Base-by-base conservation (phyloP, 2,113 vertebrate genomes). In the human (Homo sapiens) region DNA sequence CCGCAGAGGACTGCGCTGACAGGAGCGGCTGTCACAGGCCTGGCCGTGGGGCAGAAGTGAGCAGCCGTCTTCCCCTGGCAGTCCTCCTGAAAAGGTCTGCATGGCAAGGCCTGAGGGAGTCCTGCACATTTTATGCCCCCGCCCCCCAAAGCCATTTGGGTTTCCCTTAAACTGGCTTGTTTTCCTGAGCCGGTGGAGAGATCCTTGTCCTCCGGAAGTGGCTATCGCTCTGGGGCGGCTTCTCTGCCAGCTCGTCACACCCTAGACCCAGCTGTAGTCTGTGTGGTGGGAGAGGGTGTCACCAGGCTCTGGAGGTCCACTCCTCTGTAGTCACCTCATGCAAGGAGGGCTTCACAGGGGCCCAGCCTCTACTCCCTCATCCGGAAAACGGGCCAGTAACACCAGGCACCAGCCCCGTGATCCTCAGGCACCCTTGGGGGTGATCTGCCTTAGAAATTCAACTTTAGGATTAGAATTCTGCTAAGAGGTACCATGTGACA, bases 11-110 rank as follows among this genome's bases (percentile, higher is more conserved):
- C 97, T 94, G 96, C 70, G 80, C 90, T 88, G 92, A 12, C 80
- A 83, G 35, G 91, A 98, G 97, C 81, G 97, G 96, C 98, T 97
- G 93, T 97, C 82, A 0, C 76, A 96, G 94, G 90, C 97, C 97
- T 48, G 70, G 89, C 75, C 1, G 13, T 90, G 96, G 97, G 90
- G 45, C 35, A 59, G n/a, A 92, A 48, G 72, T 43, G 13, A 81
- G 66, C 2, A 14, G 45, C 57, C 55, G 45, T 40, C 27, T 79
- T 40, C 55, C 20, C 18, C 2, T 3, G 6, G 38, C 73, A 27
- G 43, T 32, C 52, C 52, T 64, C 40, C 2, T 0, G 22, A 43
- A 61, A 8, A 22, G 70, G 23, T 32, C 43, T 6, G 0, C 4
- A 8, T 35, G 2, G 7, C 6, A 1, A 88, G 86, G 68, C 66